phyloP scores from a whole-genome alignment of 2,113 vertebrate species.

The Excalfactoria chinensis region DNA sequence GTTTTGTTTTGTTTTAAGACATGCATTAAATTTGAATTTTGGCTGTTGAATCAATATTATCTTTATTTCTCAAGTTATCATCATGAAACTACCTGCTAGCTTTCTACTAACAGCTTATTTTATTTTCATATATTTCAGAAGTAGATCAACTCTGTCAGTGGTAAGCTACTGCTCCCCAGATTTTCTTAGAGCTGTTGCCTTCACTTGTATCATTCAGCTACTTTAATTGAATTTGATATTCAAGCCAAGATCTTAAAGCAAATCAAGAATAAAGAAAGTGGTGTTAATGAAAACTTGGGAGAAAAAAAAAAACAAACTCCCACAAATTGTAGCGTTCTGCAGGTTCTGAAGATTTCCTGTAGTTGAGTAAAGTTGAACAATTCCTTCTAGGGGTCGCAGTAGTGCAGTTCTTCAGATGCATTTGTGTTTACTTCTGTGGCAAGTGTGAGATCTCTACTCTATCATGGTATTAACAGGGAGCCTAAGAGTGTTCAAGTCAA shows the following conservation, averaged over 20 bases:
- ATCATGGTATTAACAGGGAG: not conserved
- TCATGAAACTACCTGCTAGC: not conserved
- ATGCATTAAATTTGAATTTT: not conserved
- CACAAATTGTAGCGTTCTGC: not conserved
- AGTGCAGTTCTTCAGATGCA: not conserved
- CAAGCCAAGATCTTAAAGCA: not conserved
- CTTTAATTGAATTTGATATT: not conserved
- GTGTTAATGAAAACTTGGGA: not conserved
- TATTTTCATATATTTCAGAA: not conserved
- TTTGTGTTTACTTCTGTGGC: not conserved
- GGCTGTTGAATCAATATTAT: not conserved
- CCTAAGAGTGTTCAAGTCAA: not conserved
- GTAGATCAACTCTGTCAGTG: not conserved
- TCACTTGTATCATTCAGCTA: not conserved
- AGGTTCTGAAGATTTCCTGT: not conserved
- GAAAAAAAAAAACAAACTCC: fast-evolving
- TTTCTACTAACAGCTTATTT: not conserved
- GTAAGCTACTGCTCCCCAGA: not conserved
- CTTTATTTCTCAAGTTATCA: not conserved
- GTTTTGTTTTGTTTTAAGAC: not conserved
- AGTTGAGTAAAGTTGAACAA: not conserved
- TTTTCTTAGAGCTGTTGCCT: not conserved
- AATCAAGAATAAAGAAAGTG: not conserved
- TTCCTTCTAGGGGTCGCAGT: not conserved
- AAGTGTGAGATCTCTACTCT: not conserved